Conservation (phyloP, 2,797 vertebrate genomes). For the Urocyon cinereoargenteus region DNA sequence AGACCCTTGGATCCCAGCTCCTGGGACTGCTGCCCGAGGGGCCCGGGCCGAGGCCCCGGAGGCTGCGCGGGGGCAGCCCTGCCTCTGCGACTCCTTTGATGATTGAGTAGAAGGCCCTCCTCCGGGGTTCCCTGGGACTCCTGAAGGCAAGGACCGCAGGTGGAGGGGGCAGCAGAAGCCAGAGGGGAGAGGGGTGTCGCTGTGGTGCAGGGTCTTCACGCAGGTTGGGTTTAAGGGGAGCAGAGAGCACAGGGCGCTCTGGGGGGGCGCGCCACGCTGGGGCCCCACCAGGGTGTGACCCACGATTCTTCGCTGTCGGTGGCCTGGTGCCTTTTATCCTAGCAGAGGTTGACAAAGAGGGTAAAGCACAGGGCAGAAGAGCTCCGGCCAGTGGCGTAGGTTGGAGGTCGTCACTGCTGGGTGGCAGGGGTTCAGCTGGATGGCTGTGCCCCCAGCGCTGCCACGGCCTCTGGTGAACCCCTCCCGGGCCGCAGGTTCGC, state of each 20-base stretch:
- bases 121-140: too few species aligned
- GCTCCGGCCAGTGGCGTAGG: not conserved
- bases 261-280: too few species aligned
- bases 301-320: not conserved
- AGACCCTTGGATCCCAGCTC: not conserved
- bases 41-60: not conserved
- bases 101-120: not conserved
- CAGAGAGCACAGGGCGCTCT: not conserved
- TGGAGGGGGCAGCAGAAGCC: too few species aligned
- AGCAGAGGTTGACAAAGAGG: not conserved
- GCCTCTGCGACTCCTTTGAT: not conserved
- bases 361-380: not conserved
- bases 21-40: not conserved
- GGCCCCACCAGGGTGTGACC: not conserved
- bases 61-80: not conserved
- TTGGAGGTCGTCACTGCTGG: not conserved
- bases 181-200: too few species aligned
- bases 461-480: too few species aligned
- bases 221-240: not conserved
- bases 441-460: too few species aligned
- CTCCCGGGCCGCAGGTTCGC: too few species aligned
- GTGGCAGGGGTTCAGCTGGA: too few species aligned
- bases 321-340: not conserved
- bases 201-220: not conserved
- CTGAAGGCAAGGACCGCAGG: too few species aligned